Evolutionary conservation across 1,140 invertebrate genomes (phyloP), one percentile per base, ranked within the genome.

Genomic region (Ostrea denselamellosa): DNA sequence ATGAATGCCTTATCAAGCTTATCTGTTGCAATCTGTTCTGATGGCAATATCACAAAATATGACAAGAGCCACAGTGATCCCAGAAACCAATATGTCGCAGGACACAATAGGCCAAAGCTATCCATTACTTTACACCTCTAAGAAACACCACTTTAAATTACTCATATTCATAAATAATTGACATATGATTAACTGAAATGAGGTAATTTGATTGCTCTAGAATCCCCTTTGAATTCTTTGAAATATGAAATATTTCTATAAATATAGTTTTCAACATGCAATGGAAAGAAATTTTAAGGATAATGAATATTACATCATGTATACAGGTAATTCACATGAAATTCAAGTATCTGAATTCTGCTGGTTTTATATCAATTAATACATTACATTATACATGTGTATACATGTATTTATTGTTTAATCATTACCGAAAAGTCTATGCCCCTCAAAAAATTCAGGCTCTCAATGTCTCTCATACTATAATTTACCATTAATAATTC

Each of bases 21-120:
- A 71, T 71, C 68, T 34, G 25, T 34, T 10, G 68, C 68, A 71
- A 25, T 34, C 68, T 28, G 22, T 71, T 28, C 22, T 71, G 68
- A 71, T 28, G 28, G 68, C 68, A 71, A 71, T 71, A 71, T 71
- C 68, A 14, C 68, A 71, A 71, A 71, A 28, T 71, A 71, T 71
- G 68, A 71, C 68, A 71, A 25, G 25, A 34, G 28, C 8, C 28
- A 71, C 68, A 71, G 28, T 71, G 68, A 34, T 14, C 68, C 22
- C 28, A 12, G 28, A 28, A 34, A 25, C 22, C 28, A 34, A 25
- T 28, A 28, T 71, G 68, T 71, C 25, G 12, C 12, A 12, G 8
- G 7, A 14, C 5, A 71, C 68, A 71, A 71, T 28, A 14, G 68
- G 68, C 28, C 68, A 71, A 71, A 71, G 22, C 25, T 71, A 71